These are phyloP conservation scores for Baronia brevicornis DNA, from an alignment of 2,888 invertebrate genomes.

Conservation along the genomic window DNA sequence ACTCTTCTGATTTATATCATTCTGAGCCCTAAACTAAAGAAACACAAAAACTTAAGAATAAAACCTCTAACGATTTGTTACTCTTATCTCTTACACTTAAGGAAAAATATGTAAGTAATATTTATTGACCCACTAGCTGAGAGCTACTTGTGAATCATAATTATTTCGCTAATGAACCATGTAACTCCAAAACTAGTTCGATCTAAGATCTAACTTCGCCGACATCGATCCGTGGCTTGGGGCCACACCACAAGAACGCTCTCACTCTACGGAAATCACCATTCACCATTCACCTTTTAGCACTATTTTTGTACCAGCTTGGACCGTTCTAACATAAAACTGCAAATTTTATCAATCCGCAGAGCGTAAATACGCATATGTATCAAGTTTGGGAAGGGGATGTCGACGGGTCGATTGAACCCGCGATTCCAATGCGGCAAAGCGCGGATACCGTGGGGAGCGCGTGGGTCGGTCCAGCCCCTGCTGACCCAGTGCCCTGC, in stretches of 20 bases:
- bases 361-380: slow-evolving; percentile 21
- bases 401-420: slow-evolving; percentile 55
- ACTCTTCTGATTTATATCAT: slow-evolving; percentile 16
- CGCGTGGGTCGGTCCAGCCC: slow-evolving; percentile 10
- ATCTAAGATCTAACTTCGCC: slow-evolving; percentile 51
- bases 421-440: slow-evolving; percentile 62
- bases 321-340: too few species aligned
- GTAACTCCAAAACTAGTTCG: slow-evolving; percentile 25
- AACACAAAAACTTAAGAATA: too few species aligned
- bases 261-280: slow-evolving; percentile 22
- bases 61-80: too few species aligned
- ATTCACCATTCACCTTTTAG: background rate
- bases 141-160: too few species aligned
- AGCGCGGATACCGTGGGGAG: slow-evolving; percentile 24
- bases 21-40: slow-evolving; percentile 15
- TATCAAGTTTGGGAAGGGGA: slow-evolving; percentile 35
- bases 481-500: slow-evolving; percentile 26
- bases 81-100: too few species aligned
- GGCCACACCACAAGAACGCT: slow-evolving; percentile 39
- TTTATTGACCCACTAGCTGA: too few species aligned
- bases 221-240: slow-evolving; percentile 63
- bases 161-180: slow-evolving; percentile 26
- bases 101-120: too few species aligned
- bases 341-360: slow-evolving; percentile 4
- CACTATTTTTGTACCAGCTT: too few species aligned